Conservation (phyloP, 2,113 vertebrate genomes). For the Propithecus coquereli region DNA sequence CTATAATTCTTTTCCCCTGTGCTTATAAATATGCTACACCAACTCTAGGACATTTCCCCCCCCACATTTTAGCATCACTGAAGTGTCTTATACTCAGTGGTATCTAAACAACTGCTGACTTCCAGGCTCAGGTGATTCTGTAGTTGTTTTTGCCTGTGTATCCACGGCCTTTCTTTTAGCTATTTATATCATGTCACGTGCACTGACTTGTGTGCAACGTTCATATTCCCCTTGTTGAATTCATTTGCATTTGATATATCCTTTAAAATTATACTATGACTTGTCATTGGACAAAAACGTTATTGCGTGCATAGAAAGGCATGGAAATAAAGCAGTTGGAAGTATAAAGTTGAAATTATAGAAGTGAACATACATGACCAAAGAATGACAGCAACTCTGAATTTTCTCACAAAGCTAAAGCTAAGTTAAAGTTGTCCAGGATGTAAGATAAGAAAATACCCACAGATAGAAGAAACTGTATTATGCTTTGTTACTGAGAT, state of each 20-base stretch:
- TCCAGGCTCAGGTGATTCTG: background rate
- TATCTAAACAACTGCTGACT: background rate
- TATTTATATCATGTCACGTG: background rate
- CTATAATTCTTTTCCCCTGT: background rate
- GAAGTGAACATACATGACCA: background rate
- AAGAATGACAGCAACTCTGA: background rate
- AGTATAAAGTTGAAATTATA: background rate
- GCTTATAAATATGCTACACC: background rate
- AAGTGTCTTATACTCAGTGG: background rate
- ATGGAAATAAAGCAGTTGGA: background rate
- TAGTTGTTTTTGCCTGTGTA: background rate
- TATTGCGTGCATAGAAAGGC: background rate
- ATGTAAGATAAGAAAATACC: background rate
- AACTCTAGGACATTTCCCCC: background rate
- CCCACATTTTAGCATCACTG: background rate
- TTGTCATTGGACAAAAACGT: background rate
- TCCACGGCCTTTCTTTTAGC: background rate
- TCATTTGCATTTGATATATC: background rate
- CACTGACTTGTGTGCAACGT: background rate
- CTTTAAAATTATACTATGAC: background rate
- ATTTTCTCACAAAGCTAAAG: slow-evolving; percentile 1
- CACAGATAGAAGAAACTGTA: background rate
- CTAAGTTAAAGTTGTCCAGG: background rate
- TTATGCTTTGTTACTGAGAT: background rate
- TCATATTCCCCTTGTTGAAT: background rate